phyloP scores from a whole-genome alignment of 2,113 vertebrate species.

The Crotalus horridus region DNA sequence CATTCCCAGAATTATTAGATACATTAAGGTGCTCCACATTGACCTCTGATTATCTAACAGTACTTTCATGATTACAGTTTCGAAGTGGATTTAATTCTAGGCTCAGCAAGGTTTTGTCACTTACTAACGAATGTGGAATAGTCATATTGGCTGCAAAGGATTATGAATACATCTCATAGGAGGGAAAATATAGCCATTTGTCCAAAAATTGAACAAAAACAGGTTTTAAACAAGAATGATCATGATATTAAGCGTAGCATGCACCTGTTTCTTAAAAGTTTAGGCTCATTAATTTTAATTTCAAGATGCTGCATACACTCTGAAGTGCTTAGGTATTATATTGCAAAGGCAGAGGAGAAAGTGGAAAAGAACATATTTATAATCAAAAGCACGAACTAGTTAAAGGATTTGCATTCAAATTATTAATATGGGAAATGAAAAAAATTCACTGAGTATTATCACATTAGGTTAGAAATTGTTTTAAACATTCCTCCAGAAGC shows the following conservation, averaged over 20 bases:
- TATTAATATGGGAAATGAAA: background rate
- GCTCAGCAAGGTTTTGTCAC: background rate
- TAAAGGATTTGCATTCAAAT: background rate
- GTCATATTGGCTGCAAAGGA: background rate
- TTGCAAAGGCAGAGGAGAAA: background rate
- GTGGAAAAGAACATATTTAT: background rate
- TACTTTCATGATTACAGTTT: background rate
- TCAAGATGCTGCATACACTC: background rate
- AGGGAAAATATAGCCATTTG: background rate
- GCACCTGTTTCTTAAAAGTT: background rate
- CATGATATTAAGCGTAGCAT: background rate
- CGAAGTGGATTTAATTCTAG: background rate
- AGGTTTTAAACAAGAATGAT: background rate
- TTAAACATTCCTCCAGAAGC: background rate
- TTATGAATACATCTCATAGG: background rate
- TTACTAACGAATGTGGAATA: background rate
- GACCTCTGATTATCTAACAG: background rate
- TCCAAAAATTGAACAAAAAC: background rate
- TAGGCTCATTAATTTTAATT: background rate
- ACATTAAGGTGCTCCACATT: background rate
- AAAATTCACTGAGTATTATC: background rate
- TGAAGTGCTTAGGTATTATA: background rate
- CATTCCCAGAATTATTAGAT: background rate
- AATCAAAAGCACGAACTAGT: background rate
- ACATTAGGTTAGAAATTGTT: background rate